Evolutionary conservation across 2,888 invertebrate genomes (phyloP).

Genomic region (Drosophila conformis): DNA sequence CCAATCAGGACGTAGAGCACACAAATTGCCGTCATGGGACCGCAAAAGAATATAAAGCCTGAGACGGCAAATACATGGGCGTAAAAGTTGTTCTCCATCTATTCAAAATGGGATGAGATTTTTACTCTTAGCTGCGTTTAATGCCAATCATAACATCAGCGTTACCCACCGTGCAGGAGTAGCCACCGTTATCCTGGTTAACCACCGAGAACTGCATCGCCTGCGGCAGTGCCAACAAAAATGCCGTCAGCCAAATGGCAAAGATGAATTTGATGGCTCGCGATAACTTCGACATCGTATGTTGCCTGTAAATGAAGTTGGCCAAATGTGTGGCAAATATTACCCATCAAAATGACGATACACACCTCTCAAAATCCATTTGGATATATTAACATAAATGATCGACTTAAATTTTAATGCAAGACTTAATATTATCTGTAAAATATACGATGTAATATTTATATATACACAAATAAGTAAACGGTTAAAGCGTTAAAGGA

Average conservation of each 20-base stretch:
- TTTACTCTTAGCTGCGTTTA: slow-evolving; percentile 11
- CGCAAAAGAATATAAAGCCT: slow-evolving; percentile 92
- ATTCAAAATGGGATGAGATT: slow-evolving; percentile 5
- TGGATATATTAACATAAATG: neutral
- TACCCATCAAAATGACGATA: neutral
- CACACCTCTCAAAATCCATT: neutral
- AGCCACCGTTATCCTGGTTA: slow-evolving; percentile 80
- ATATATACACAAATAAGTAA: neutral
- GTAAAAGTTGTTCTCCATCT: slow-evolving; percentile 85
- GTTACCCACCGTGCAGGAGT: slow-evolving; percentile 83
- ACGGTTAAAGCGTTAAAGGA: too few relatives aligned
- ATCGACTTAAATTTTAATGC: neutral
- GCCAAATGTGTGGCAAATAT: neutral
- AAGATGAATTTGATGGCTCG: slow-evolving; percentile 93
- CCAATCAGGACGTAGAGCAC: slow-evolving; percentile 93
- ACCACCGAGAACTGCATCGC: slow-evolving; percentile 86
- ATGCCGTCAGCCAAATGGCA: slow-evolving; percentile 91
- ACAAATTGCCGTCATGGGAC: slow-evolving; percentile 94
- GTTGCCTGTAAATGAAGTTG: slow-evolving; percentile 84
- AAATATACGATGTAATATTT: neutral
- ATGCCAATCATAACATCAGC: slow-evolving; percentile 9
- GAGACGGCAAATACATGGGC: slow-evolving; percentile 92
- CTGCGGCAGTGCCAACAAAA: slow-evolving; percentile 91
- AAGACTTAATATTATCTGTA: neutral
- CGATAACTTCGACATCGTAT: slow-evolving; percentile 94